Evolutionary conservation across 2,888 invertebrate genomes (phyloP).

Genomic region (Lycocerus yunnanus): DNA sequence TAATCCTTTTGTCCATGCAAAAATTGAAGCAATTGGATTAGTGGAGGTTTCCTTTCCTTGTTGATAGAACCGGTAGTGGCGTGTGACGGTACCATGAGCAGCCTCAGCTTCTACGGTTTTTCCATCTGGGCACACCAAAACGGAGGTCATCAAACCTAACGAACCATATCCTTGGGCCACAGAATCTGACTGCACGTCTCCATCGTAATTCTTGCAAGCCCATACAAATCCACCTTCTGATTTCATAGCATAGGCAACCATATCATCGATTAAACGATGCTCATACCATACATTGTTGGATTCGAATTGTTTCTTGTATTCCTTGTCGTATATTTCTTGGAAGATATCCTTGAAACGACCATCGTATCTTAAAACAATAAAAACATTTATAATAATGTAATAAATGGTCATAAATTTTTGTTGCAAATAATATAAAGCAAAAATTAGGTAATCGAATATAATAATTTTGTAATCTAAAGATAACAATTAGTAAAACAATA

Average conservation of each 20-base stretch:
- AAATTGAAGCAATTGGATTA: constrained; percentile 98
- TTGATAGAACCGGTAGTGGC: constrained; percentile 87
- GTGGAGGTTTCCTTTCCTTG: constrained; percentile 98
- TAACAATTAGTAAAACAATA: not conserved
- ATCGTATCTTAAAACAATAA: constrained; percentile 69
- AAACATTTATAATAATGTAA: not conserved
- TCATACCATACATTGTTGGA: constrained; percentile 94
- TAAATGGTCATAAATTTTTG: not conserved
- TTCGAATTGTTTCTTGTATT: constrained; percentile 86
- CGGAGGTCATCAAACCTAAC: constrained; percentile 97
- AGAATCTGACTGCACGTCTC: constrained; percentile 98
- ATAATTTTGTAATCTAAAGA: not conserved
- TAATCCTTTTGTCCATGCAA: constrained; percentile 96
- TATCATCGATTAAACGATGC: constrained; percentile 97
- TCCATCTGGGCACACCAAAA: constrained; percentile 95
- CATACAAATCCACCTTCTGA: constrained; percentile 98
- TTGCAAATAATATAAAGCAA: not conserved
- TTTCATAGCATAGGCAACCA: constrained; percentile 98
- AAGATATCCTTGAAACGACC: constrained; percentile 97
- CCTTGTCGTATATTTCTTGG: constrained; percentile 88
- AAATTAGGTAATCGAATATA: not conserved
- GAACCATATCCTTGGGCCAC: constrained; percentile 98
- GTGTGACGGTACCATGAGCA: constrained; percentile 95
- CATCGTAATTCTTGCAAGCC: constrained; percentile 99
- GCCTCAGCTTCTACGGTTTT: constrained; percentile 98